Evolutionary conservation across 2,888 invertebrate species (phyloP).

Genomic region (Pristionchus exspectatus): DNA sequence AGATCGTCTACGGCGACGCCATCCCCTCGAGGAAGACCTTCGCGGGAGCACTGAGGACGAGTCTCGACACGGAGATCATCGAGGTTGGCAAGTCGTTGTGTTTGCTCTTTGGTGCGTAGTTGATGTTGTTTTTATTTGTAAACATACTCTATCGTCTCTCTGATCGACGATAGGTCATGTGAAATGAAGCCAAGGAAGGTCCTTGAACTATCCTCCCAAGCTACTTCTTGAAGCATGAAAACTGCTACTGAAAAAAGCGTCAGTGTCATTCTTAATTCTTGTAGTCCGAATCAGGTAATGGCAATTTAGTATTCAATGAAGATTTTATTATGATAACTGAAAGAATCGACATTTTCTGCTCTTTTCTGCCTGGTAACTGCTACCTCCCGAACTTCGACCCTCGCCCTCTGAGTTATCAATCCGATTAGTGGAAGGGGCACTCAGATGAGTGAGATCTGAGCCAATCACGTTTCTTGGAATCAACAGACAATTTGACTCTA

Average conservation of each 20-base stretch:
- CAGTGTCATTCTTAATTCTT: too few species aligned
- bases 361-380: neutral
- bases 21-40: conserved; percentile 27
- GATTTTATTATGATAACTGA: neutral
- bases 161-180: too few species aligned
- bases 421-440: neutral
- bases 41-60: neutral
- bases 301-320: neutral
- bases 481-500: neutral
- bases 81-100: conserved; percentile 1
- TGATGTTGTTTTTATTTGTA: neutral
- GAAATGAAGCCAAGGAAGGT: too few species aligned
- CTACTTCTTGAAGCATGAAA: too few species aligned
- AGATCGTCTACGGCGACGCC: conserved; percentile 50
- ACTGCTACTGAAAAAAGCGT: too few species aligned
- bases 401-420: neutral
- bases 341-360: neutral
- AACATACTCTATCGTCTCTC: neutral
- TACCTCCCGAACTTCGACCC: neutral
- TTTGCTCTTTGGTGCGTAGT: too few species aligned
- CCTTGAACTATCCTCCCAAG: too few species aligned
- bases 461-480: neutral
- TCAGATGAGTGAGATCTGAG: neutral
- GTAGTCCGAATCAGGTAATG: neutral
- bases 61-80: conserved; percentile 5